Base-by-base conservation (phyloP, 2,888 invertebrate genomes). In the Lathronympha strigana region DNA sequence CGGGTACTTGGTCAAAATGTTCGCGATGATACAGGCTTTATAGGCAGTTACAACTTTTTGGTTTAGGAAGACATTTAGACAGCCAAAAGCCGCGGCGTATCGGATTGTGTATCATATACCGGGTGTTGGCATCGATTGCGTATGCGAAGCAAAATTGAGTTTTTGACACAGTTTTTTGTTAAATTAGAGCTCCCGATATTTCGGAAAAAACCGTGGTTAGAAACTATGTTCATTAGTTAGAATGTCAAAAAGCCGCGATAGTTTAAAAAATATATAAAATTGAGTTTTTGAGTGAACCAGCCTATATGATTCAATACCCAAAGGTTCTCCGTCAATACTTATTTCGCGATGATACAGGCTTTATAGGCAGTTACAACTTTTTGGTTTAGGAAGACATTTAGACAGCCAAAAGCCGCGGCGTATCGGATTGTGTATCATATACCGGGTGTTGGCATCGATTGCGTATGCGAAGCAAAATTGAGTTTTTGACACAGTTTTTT, bases 1-100 rank as follows among this genome's bases (percentile, higher is more conserved):
- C 73, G 36, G 31, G 23, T 60, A 67, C 57, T 50, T 40, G 61
- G 45, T 38, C n/a, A 50, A 45, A 68, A 53, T 45, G n/a, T n/a
- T 9, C n/a, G n/a, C n/a, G n/a, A n/a, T n/a, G n/a, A n/a, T n/a
- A n/a, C 4, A 8, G 31, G 9, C 11, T 31, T 43, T 13, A 4
- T 4, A 17, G 28, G 13, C 13, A 13, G n/a, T 53, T 53, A 53
- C n/a, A 15, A 8, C 53, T 9, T 38, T 53, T 53, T 53, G 21
- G 5, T 53, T 36, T 15, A 2, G 23, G 1, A 15, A 8, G n/a
- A 23, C 8, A 4, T 36, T 45, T 57, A 13, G n/a, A n/a, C 21
- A 13, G 17, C 57, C 61, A 19, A 64, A 63, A 17, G 15, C 58
- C 64, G 64, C 60, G 43, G 53, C 64, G 33, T 60, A 64, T 64